Percentiles rank a stretch among this genome's conserved stretches.
phyloP scores from a whole-genome alignment of 2,113 vertebrate genomes.

The Calidris pugnax region DNA sequence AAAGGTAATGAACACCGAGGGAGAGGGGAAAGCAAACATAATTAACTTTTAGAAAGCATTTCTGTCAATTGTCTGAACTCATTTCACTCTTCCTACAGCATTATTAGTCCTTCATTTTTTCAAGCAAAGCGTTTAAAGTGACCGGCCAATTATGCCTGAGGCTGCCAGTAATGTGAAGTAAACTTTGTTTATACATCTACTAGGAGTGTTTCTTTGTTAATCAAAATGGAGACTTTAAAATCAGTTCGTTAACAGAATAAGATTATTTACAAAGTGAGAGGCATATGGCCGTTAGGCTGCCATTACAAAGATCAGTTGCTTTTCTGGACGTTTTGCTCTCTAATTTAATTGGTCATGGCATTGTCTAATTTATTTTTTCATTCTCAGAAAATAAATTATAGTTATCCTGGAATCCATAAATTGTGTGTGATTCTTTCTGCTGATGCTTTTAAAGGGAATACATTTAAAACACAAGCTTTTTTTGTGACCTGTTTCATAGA shows the following conservation, averaged over 20 bases:
- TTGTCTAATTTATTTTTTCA: not conserved
- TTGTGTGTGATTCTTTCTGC: not conserved
- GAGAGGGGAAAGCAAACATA: constrained; percentile 82
- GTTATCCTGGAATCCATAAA: not conserved
- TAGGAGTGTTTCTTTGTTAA: not conserved
- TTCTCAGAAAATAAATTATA: not conserved
- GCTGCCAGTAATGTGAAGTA: not conserved
- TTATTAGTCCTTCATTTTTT: constrained; percentile 74
- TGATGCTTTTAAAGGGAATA: not conserved
- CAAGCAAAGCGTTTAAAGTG: constrained; percentile 35
- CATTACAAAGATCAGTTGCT: not conserved
- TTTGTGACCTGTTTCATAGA: not conserved
- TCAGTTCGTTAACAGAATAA: not conserved
- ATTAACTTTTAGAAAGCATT: constrained; percentile 86
- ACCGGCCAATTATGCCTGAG: constrained; percentile 10
- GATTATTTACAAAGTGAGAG: not conserved
- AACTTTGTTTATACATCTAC: not conserved
- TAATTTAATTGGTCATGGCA: not conserved
- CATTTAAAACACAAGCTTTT: not conserved
- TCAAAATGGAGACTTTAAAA: not conserved
- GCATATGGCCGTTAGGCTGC: not conserved
- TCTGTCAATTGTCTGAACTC: constrained; percentile 81
- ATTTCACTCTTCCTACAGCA: constrained; percentile 70
- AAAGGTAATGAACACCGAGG: constrained; percentile 87
- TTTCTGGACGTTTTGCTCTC: not conserved